phyloP scores from a whole-genome alignment of 2,888 invertebrate genomes.

The Dusona sp. region DNA sequence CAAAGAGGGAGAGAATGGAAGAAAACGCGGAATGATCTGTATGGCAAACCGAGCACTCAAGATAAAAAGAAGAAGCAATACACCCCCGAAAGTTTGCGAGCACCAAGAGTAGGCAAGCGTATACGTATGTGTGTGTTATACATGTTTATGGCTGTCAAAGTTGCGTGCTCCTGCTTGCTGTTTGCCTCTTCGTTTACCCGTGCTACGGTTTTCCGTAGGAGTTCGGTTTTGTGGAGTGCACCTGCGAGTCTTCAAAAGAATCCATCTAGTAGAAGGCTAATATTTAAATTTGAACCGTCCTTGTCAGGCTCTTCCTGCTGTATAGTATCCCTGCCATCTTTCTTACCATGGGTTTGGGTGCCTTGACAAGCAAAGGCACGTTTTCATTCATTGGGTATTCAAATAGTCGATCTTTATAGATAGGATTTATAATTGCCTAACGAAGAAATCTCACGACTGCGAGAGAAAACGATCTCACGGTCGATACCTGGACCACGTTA shows the following conservation, averaged over 20 bases:
- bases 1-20: slow-evolving; percentile 52
- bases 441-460: slow-evolving; percentile 17
- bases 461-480: neutral
- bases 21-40: slow-evolving; percentile 41
- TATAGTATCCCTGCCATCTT: slow-evolving; percentile 16
- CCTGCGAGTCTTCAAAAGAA: slow-evolving; percentile 76
- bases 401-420: slow-evolving; percentile 80
- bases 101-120: slow-evolving; percentile 6
- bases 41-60: slow-evolving; percentile 66
- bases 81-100: slow-evolving; percentile 70
- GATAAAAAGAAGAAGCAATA: slow-evolving; percentile 71
- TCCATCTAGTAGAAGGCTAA: slow-evolving; percentile 78
- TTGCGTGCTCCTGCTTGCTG: slow-evolving; percentile 60
- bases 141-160: slow-evolving; percentile 26
- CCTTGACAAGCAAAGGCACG: slow-evolving; percentile 22
- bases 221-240: slow-evolving; percentile 73
- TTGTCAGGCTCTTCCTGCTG: slow-evolving; percentile 42
- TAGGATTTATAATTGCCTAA: slow-evolving; percentile 79
- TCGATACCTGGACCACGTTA: neutral
- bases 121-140: neutral
- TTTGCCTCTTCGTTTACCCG: slow-evolving; percentile 66
- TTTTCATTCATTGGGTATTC: slow-evolving; percentile 73
- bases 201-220: slow-evolving; percentile 57
- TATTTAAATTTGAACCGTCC: slow-evolving; percentile 80
- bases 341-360: slow-evolving; percentile 33